phyloP scores from a whole-genome alignment of 64 coral and sea anemone species.

The Montipora capricornis region DNA sequence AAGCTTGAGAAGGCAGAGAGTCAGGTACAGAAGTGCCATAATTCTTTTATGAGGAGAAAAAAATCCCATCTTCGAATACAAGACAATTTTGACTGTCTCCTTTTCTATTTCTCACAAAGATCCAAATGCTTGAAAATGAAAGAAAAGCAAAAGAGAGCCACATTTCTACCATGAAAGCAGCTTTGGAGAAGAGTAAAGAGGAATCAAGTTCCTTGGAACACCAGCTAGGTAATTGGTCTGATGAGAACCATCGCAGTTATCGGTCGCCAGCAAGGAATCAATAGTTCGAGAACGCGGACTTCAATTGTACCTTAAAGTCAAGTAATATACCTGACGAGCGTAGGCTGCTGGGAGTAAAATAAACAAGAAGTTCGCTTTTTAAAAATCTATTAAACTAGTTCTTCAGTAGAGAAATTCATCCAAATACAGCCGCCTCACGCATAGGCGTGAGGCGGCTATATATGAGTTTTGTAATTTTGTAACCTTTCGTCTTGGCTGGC shows the following conservation, averaged over 20 bases:
- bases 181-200: slow-evolving; percentile 33
- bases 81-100: background rate
- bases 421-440: too few relatives aligned
- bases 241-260: background rate
- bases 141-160: slow-evolving; percentile 18
- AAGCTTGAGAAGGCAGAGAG: slow-evolving; percentile 74
- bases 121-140: slow-evolving; percentile 12
- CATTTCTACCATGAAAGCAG: slow-evolving; percentile 28
- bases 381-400: too few relatives aligned
- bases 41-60: background rate
- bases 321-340: too few relatives aligned
- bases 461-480: too few relatives aligned
- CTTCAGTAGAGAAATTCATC: too few relatives aligned
- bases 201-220: slow-evolving; percentile 24
- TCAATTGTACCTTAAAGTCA: too few relatives aligned
- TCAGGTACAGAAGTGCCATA: slow-evolving; percentile 31
- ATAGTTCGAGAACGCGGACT: too few relatives aligned
- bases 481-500: too few relatives aligned
- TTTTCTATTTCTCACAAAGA: background rate
- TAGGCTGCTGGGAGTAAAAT: too few relatives aligned
- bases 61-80: background rate
- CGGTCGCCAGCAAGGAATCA: too few relatives aligned
- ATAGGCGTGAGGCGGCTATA: too few relatives aligned
- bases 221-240: slow-evolving; percentile 5
- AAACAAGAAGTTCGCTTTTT: too few relatives aligned